phyloP scores from a whole-genome alignment of 2,113 vertebrate genomes.

The Tragelaphus buxtoni region DNA sequence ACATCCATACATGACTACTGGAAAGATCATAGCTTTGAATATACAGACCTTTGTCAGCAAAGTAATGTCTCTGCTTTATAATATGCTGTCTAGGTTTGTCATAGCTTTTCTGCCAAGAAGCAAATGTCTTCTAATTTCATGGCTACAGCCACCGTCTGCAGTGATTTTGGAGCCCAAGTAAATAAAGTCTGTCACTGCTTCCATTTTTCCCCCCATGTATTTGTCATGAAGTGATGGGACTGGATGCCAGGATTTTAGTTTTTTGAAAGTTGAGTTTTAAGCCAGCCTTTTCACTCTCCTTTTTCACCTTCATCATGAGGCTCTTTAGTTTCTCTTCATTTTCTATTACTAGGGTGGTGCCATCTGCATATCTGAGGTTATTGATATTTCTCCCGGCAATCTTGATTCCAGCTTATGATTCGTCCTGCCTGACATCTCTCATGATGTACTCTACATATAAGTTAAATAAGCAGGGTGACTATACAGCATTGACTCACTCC shows the following conservation, averaged over 20 bases:
- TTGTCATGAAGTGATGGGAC: neutral
- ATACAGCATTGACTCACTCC: neutral
- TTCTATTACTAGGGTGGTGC: neutral
- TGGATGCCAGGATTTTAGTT: neutral
- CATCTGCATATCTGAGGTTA: neutral
- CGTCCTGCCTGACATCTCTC: neutral
- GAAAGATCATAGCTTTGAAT: neutral
- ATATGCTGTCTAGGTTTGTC: neutral
- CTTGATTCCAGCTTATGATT: neutral
- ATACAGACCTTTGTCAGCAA: neutral
- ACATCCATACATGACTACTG: neutral
- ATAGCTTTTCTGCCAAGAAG: neutral
- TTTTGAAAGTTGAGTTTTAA: neutral
- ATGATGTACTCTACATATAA: neutral
- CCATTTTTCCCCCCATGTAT: neutral
- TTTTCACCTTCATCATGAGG: neutral
- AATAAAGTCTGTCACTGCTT: neutral
- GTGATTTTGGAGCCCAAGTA: neutral
- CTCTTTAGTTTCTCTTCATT: neutral
- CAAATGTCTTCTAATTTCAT: neutral
- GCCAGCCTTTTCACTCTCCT: neutral
- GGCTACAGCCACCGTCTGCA: neutral
- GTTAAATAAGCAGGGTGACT: neutral
- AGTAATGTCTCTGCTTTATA: neutral
- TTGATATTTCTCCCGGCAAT: neutral